Conservation (phyloP, 2,113 vertebrate species). For the Pituophis catenifer region DNA sequence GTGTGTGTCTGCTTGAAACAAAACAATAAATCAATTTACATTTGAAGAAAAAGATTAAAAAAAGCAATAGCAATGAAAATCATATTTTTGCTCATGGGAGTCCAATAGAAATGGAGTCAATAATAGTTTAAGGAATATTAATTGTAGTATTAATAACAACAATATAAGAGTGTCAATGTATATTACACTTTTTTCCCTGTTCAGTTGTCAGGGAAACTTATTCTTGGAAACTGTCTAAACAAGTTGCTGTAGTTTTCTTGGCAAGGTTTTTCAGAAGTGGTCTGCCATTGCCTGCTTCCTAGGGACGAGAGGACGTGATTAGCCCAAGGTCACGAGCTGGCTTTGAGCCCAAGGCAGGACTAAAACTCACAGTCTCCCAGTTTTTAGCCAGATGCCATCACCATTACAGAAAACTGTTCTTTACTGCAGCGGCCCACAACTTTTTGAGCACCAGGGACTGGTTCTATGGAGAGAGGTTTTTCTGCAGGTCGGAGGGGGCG, state of each 20-base stretch:
- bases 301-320: not conserved
- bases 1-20: not conserved
- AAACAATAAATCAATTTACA: conserved; percentile 5
- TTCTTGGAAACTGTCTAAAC: not conserved
- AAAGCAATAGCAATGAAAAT: not conserved
- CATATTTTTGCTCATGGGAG: not conserved
- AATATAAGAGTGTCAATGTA: not conserved
- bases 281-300: not conserved
- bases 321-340: not conserved
- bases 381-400: not conserved
- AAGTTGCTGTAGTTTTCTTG: not conserved
- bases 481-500: rapidly evolving
- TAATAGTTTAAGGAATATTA: not conserved
- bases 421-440: not conserved
- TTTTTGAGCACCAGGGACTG: too few relatives aligned
- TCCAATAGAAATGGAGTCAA: not conserved
- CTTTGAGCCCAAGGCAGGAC: not conserved
- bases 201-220: not conserved
- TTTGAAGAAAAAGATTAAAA: conserved; percentile 12
- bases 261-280: not conserved
- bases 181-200: not conserved
- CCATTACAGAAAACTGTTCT: not conserved
- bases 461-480: too few relatives aligned
- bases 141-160: not conserved
- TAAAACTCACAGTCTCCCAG: not conserved